phyloP scores from a whole-genome alignment of 2,113 vertebrate genomes.

The Dascyllus trimaculatus region DNA sequence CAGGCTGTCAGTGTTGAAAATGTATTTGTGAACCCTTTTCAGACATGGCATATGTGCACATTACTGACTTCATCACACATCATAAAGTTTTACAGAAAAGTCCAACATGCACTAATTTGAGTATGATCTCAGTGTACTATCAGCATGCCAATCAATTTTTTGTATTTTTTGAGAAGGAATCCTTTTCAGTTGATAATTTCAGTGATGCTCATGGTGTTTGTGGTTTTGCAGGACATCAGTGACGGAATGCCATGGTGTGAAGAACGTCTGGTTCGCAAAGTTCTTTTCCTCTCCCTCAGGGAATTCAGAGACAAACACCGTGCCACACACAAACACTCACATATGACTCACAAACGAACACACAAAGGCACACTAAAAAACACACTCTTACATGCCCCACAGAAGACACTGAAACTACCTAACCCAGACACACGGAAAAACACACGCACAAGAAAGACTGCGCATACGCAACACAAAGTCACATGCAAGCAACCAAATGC shows the following conservation, averaged over 20 bases:
- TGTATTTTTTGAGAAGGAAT: no score
- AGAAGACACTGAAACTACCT: neutral
- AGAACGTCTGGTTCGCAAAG: constrained; percentile 75
- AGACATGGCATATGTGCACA: no score
- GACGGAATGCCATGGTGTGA: constrained; percentile 76
- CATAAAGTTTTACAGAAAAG: no score
- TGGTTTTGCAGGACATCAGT: constrained; percentile 64
- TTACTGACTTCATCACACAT: no score
- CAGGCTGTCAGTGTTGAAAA: no score
- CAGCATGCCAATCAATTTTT: no score
- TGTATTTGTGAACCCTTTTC: no score
- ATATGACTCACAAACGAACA: constrained; percentile 19
- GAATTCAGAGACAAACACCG: constrained; percentile 72
- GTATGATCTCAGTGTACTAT: no score
- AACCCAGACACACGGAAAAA: constrained; percentile 14
- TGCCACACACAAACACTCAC: constrained; percentile 37
- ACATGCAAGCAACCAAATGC: neutral
- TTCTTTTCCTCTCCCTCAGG: constrained; percentile 74
- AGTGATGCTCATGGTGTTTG: neutral
- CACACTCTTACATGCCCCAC: neutral
- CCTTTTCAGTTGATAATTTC: no score
- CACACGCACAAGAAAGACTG: neutral
- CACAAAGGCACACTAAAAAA: constrained; percentile 7
- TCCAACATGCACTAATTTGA: no score
- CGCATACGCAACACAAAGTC: neutral